Evolutionary conservation across 1,140 invertebrate genomes (phyloP), one percentile per base, ranked within the genome.

Genomic region (Drosophila insularis): DNA sequence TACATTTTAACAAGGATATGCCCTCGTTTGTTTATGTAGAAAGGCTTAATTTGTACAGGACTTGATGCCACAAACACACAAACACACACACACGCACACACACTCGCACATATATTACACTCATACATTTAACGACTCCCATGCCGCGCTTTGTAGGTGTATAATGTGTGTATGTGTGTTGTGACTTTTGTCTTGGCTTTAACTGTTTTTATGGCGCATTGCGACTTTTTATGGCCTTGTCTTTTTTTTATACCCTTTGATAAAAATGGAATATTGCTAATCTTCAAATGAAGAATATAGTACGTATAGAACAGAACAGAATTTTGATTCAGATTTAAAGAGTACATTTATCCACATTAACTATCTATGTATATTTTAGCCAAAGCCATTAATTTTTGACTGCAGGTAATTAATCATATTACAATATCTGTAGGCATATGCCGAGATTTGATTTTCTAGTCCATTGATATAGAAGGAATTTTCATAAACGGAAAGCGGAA

Each of bases 191-290:
- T 89, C 84, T 89, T 89, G 80, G 58, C 85, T 80, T 89, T 89
- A 89, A 89, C 84, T 89, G 82, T 89, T 89, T 89, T 89, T 89
- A 89, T 89, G 84, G 84, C 85, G 84, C 84, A 89, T 75, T 89
- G 84, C 84, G 84, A 84, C 85, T 89, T 89, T 89, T 89, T 89
- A 89, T 89, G 80, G 85, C 85, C 84, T 80, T 89, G 85, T 84
- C 82, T 87, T 80, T 59, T 68, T 63, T 59, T 68, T 63, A 64
- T 89, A 61, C 66, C 55, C 86, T 84, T 56, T 43, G 66, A 66
- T 73, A 53, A 58, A 59, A 27, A 14, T 14, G 14, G 35, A n/a
- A 32, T 39, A 31, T 17, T 14, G 7, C 27, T 27, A 27, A 27
- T 27, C 27, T 27, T 27, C 27, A 27, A 27, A 27, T n/a, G 11